These are phyloP conservation scores for Graphium colonna DNA, from an alignment of 2,888 invertebrate species.

Conservation along the genomic window DNA sequence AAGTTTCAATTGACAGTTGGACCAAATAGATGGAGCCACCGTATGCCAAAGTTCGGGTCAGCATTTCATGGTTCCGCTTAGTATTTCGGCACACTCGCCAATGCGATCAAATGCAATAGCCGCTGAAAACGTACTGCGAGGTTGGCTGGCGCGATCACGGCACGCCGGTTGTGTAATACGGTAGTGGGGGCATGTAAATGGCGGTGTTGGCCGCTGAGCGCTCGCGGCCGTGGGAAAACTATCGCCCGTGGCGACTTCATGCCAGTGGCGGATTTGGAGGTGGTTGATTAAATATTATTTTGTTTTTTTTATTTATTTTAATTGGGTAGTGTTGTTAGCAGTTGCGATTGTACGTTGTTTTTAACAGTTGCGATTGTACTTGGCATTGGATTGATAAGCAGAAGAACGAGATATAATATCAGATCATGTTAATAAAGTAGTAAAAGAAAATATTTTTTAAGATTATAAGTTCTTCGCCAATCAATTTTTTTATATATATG, in stretches of 20 bases:
- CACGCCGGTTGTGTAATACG: constrained; percentile 60
- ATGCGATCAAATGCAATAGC: constrained; percentile 39
- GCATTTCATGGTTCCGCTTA: too few relatives aligned
- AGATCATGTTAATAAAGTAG: not conserved
- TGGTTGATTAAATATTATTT: not conserved
- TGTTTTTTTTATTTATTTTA: not conserved
- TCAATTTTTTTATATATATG: too few relatives aligned
- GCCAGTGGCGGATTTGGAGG: constrained; percentile 51
- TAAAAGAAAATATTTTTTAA: not conserved
- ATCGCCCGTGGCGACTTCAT: constrained; percentile 74
- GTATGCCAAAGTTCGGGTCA: too few relatives aligned
- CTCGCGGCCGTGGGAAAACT: constrained; percentile 77
- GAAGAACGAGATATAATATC: not conserved
- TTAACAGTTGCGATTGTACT: not conserved
- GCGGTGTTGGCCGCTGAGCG: constrained; percentile 68
- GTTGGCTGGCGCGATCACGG: constrained; percentile 31
- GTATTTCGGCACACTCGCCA: constrained; percentile 6
- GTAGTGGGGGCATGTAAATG: constrained; percentile 76
- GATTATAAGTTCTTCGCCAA: not conserved
- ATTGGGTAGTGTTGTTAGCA: not conserved
- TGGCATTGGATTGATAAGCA: not conserved
- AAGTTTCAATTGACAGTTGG: too few relatives aligned
- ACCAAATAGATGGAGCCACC: too few relatives aligned
- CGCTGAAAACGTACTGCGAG: constrained; percentile 23
- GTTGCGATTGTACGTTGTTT: not conserved